phyloP scores from a whole-genome alignment of 1,140 invertebrate genomes.

The Drosophila parabipectinata region DNA sequence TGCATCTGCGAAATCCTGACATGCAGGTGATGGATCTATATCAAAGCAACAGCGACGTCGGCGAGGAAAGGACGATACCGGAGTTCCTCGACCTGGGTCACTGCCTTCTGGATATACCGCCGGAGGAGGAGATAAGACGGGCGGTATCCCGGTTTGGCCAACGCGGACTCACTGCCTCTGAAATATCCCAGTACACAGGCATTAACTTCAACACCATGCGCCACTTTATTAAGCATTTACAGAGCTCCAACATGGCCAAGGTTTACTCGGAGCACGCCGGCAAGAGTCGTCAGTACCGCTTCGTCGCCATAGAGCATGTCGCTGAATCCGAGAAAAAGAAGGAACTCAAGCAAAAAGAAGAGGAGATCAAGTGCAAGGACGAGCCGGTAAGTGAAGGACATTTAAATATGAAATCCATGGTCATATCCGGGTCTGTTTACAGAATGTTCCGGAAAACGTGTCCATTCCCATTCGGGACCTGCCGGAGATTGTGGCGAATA shows the following conservation, averaged over 20 bases:
- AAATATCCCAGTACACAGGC: constrained; percentile 56
- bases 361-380: constrained; percentile 54
- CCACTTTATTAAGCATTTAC: constrained; percentile 47
- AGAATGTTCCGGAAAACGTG: constrained; percentile 35
- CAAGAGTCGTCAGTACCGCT: constrained; percentile 57
- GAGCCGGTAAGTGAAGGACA: constrained; percentile 51
- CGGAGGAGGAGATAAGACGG: constrained; percentile 59
- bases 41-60: constrained; percentile 85
- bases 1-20: constrained; percentile 57
- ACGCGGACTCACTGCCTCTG: constrained; percentile 56
- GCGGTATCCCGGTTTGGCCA: constrained; percentile 61
- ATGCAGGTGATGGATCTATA: constrained; percentile 52
- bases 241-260: constrained; percentile 31
- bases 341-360: constrained; percentile 15
- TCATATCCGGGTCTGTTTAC: background rate
- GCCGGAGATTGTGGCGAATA: constrained; percentile 44
- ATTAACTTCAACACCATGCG: constrained; percentile 46
- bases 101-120: constrained; percentile 64
- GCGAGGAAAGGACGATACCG: constrained; percentile 84
- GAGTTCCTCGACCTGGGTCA: constrained; percentile 49
- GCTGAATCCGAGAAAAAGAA: constrained; percentile 22
- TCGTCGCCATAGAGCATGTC: constrained; percentile 26
- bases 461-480: constrained; percentile 47
- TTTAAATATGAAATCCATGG: background rate
- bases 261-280: constrained; percentile 59